These are phyloP conservation scores for Melanotaenia duboulayi DNA, from an alignment of 2,113 vertebrate species.

Conservation along the genomic window DNA sequence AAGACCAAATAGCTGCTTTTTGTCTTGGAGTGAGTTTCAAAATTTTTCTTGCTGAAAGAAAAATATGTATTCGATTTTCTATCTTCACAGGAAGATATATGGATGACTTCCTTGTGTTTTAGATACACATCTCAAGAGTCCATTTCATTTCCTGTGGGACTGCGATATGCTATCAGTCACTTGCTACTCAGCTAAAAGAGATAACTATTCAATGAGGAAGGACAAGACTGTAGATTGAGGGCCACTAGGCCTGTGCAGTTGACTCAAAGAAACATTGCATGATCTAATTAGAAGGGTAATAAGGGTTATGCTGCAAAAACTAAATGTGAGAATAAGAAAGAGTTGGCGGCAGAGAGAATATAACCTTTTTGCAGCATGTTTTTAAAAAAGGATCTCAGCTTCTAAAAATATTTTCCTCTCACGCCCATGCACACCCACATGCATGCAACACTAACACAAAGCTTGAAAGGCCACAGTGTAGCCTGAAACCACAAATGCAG, in stretches of 20 bases:
- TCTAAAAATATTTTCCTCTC: slow-evolving; percentile 50
- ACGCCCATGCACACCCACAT: slow-evolving; percentile 48
- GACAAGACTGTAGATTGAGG: slow-evolving; percentile 59
- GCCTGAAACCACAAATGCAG: slow-evolving; percentile 41
- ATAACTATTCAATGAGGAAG: slow-evolving; percentile 45
- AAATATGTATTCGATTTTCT: slow-evolving; percentile 28
- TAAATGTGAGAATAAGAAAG: slow-evolving; percentile 27
- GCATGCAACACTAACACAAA: slow-evolving; percentile 25
- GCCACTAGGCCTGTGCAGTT: slow-evolving; percentile 48
- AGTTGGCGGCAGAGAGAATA: slow-evolving; percentile 34
- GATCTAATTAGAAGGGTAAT: slow-evolving; percentile 72
- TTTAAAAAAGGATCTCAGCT: slow-evolving; percentile 23
- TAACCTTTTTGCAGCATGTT: slow-evolving; percentile 28
- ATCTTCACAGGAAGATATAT: slow-evolving; percentile 37
- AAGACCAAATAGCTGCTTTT: slow-evolving; percentile 50
- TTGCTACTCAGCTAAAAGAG: slow-evolving; percentile 43
- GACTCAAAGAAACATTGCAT: slow-evolving; percentile 49
- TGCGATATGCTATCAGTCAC: slow-evolving; percentile 49
- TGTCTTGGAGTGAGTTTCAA: slow-evolving; percentile 40
- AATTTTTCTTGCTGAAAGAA: neutral
- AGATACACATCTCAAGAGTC: slow-evolving; percentile 55
- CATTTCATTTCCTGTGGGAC: slow-evolving; percentile 52
- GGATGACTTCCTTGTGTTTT: slow-evolving; percentile 21
- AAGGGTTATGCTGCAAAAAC: slow-evolving; percentile 59
- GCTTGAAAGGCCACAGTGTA: slow-evolving; percentile 39